These are phyloP conservation scores for Ypsolopha sequella DNA, from an alignment of 2,888 invertebrate species.

Conservation along the genomic window DNA sequence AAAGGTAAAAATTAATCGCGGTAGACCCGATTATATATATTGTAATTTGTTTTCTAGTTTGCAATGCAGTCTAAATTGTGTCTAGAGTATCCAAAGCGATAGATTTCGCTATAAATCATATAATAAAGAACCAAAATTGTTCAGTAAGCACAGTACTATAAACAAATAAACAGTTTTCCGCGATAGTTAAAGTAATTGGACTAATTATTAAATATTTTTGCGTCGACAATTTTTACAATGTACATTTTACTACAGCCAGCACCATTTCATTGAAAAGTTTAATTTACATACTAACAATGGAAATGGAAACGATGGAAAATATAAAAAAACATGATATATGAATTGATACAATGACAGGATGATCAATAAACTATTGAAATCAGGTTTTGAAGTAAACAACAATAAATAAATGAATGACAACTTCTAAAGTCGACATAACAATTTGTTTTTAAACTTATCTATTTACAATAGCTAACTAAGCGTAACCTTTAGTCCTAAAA, in stretches of 20 bases:
- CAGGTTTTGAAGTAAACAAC: neutral
- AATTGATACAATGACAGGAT: neutral
- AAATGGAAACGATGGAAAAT: neutral
- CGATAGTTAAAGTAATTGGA: too few species aligned
- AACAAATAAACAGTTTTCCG: too few species aligned
- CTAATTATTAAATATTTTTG: too few species aligned
- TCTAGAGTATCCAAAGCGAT: too few species aligned
- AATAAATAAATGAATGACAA: slow-evolving; percentile 31
- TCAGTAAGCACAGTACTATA: too few species aligned
- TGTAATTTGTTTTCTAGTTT: too few species aligned
- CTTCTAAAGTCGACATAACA: slow-evolving; percentile 31
- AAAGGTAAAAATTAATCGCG: too few species aligned
- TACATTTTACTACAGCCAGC: neutral
- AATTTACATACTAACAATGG: neutral
- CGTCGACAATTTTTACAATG: neutral
- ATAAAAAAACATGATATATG: neutral
- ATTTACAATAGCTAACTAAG: slow-evolving; percentile 20
- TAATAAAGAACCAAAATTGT: too few species aligned
- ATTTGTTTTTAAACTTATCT: slow-evolving; percentile 26
- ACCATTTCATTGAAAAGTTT: neutral
- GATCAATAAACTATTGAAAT: neutral
- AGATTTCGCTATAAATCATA: too few species aligned
- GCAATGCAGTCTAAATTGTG: too few species aligned
- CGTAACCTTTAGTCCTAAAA: neutral
- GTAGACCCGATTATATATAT: too few species aligned